A percentile compares a stretch with the other conserved stretches of the same genome.
Conservation (phyloP, 2,113 vertebrate species). For the Oreochromis niloticus region DNA sequence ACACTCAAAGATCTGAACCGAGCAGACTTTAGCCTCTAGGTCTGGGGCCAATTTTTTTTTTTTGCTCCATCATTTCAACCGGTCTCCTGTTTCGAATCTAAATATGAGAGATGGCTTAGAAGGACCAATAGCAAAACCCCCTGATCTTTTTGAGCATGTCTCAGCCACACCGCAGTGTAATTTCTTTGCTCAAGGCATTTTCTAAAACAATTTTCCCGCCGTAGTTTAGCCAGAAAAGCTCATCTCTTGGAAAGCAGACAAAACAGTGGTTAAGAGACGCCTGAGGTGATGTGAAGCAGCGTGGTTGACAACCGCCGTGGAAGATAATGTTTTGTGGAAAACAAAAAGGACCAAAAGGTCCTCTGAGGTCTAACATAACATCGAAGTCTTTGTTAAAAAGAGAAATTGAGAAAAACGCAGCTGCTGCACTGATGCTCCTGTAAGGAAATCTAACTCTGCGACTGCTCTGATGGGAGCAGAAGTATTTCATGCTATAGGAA, state of each 20-base stretch:
- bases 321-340: conserved; percentile 29
- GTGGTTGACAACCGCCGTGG: conserved; percentile 5
- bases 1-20: conserved; percentile 9
- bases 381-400: conserved; percentile 29
- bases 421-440: not conserved
- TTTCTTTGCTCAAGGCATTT: conserved; percentile 45
- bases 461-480: not conserved
- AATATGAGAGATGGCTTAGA: conserved; percentile 21
- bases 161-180: conserved; percentile 10
- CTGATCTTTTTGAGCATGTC: conserved; percentile 7
- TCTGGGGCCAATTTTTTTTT: not conserved
- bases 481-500: conserved; percentile 13
- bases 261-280: conserved; percentile 38
- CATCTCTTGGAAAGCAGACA: conserved; percentile 36
- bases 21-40: conserved; percentile 25
- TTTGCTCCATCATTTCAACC: conserved; percentile 40
- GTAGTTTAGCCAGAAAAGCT: conserved; percentile 45
- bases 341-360: conserved; percentile 17
- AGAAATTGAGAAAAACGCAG: conserved; percentile 24
- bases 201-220: conserved; percentile 30
- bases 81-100: conserved; percentile 32
- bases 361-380: conserved; percentile 30
- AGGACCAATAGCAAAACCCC: conserved; percentile 12
- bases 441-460: conserved; percentile 38
- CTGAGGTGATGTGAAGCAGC: conserved; percentile 40